Evolutionary conservation across 2,113 vertebrate species (phyloP).

Genomic region (Procavia capensis): DNA sequence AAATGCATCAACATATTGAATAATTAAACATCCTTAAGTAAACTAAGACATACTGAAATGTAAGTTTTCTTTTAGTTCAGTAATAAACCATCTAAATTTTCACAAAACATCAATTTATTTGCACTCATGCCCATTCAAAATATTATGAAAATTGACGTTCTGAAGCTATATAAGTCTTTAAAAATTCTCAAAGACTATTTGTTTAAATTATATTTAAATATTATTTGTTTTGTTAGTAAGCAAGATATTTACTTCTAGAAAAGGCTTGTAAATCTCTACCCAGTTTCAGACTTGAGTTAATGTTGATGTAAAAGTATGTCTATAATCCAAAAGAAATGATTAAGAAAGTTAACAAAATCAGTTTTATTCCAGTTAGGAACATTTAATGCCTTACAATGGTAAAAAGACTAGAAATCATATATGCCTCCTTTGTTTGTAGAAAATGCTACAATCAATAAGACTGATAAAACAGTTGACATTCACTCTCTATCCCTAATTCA

Average conservation of each 20-base stretch:
- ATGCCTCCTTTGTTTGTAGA: constrained; percentile 1
- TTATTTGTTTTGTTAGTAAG: constrained; percentile 13
- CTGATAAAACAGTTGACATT: not conserved
- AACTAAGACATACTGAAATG: not conserved
- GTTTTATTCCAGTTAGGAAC: not conserved
- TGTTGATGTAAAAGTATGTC: not conserved
- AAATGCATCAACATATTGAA: not conserved
- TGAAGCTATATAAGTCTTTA: not conserved
- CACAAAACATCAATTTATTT: not conserved
- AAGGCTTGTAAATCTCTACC: not conserved
- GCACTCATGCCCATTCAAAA: not conserved
- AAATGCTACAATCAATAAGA: not conserved
- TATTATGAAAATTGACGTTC: constrained; percentile 44
- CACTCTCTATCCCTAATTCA: not conserved
- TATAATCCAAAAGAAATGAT: not conserved
- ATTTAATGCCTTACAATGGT: not conserved
- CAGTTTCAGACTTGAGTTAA: constrained; percentile 6
- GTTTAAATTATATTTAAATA: not conserved
- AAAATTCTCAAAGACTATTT: not conserved
- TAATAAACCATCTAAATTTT: not conserved
- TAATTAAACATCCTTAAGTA: not conserved
- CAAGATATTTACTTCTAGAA: constrained; percentile 8
- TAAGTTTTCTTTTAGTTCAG: not conserved
- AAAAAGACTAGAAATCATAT: not conserved
- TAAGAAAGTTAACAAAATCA: not conserved